Conservation (phyloP, 2,888 invertebrate species). For the Athalia cordata region DNA sequence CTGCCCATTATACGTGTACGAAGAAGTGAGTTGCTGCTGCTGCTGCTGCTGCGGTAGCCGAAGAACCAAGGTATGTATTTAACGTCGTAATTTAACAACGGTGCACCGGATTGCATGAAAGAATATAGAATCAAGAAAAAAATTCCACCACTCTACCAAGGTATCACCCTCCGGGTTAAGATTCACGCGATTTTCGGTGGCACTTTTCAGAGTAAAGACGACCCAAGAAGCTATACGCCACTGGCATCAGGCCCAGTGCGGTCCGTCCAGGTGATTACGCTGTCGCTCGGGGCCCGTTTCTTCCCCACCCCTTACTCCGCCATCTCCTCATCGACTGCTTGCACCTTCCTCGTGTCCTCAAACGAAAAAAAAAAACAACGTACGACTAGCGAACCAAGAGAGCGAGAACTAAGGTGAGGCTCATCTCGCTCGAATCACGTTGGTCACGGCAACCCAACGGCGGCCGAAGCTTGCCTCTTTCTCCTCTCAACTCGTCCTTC, state of each 20-base stretch:
- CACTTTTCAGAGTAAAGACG: constrained; percentile 5
- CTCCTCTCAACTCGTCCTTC: constrained; percentile 47
- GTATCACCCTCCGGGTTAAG: not conserved
- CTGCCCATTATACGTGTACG: too few species aligned
- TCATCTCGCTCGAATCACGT: constrained; percentile 68
- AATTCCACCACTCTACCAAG: not conserved
- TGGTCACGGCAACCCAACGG: constrained; percentile 59
- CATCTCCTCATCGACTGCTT: constrained; percentile 8
- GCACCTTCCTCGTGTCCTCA: constrained; percentile 44
- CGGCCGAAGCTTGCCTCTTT: constrained; percentile 47
- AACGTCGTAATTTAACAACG: too few species aligned
- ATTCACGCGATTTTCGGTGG: constrained; percentile 43
- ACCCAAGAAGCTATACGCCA: constrained; percentile 54
- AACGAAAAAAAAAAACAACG: constrained; percentile 31
- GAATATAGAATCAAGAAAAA: too few species aligned
- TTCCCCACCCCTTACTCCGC: constrained; percentile 43
- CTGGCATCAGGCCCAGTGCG: constrained; percentile 54
- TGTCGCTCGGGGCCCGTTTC: constrained; percentile 68
- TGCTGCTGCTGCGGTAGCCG: not conserved
- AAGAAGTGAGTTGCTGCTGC: not conserved
- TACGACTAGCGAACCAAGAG: not conserved
- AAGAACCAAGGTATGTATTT: too few species aligned
- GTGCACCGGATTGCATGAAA: too few species aligned
- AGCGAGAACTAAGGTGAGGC: constrained; percentile 46
- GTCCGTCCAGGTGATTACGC: constrained; percentile 71